phyloP scores from a whole-genome alignment of 2,113 vertebrate genomes.

The Epinephelus cyanopodus region DNA sequence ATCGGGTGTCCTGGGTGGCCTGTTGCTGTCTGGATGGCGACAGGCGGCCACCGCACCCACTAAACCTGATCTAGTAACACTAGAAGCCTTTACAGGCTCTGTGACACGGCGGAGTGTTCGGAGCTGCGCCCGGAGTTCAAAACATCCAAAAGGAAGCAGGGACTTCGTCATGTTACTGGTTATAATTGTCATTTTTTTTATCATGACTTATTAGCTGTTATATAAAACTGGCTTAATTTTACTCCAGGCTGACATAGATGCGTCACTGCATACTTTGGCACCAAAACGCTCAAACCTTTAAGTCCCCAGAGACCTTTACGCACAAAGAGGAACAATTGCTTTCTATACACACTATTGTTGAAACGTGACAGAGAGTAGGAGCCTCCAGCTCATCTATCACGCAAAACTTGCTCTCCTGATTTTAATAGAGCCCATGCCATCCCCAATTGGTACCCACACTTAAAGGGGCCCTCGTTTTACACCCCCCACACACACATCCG shows the following conservation, averaged over 20 bases:
- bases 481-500: constrained; percentile 48
- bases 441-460: constrained; percentile 10
- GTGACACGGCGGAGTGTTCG: constrained; percentile 30
- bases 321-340: not conserved
- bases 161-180: not conserved
- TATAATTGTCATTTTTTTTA: not conserved
- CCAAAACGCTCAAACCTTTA: not conserved
- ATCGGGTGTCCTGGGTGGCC: constrained; percentile 50
- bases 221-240: not conserved
- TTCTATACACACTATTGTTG: not conserved
- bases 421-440: constrained; percentile 14
- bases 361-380: not conserved
- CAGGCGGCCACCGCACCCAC: constrained; percentile 55
- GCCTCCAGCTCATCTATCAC: constrained; percentile 1
- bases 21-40: constrained; percentile 40
- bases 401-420: constrained; percentile 5
- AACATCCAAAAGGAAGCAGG: not conserved
- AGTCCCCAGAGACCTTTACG: not conserved
- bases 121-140: constrained; percentile 12
- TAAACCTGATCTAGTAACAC: constrained; percentile 65
- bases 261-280: not conserved
- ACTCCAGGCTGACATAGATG: not conserved
- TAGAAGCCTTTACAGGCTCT: constrained; percentile 24
- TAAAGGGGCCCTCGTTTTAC: constrained; percentile 33
- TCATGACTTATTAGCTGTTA: not conserved